phyloP scores from a whole-genome alignment of 1,140 invertebrate genomes.

The honey bee (Apis mellifera) region Amel_HAv3.1 CM009941.2:14935001-14935500 shows the following conservation, averaged over 20 bases:
- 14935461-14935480: not conserved
- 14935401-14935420: not conserved
- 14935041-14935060: not conserved
- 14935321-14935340: not conserved
- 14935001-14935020: not conserved
- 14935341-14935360: not conserved
- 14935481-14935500: not conserved
- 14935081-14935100: constrained; percentile 5
- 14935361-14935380: constrained; percentile 25
- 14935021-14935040: too few relatives aligned
- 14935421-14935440: not conserved
- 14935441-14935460: not conserved
- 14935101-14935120: constrained; percentile 9
- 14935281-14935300: not conserved
- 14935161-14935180: constrained; percentile 67
- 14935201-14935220: constrained; percentile 63
- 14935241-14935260: constrained; percentile 15
- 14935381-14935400: not conserved
- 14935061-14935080: constrained; percentile 4
- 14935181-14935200: constrained; percentile 68
- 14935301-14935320: not conserved
- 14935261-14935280: constrained; percentile 1
- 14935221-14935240: constrained; percentile 41
- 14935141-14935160: constrained; percentile 1
- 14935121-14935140: constrained; percentile 15